Percentiles rank a stretch among this genome's conserved stretches.
phyloP scores from a whole-genome alignment of 1,140 invertebrate species.

The Papilio machaon region DNA sequence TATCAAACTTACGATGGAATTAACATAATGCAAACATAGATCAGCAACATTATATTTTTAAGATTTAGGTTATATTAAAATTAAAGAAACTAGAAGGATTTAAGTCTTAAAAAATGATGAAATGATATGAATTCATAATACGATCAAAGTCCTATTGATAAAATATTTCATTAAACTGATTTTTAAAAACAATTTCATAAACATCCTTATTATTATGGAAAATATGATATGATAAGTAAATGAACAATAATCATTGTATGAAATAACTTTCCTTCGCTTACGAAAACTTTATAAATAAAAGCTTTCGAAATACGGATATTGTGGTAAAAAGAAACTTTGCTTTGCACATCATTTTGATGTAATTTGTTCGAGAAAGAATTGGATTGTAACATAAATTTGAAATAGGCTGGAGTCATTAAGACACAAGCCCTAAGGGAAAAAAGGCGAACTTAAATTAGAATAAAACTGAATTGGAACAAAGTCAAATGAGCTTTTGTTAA shows the following conservation, averaged over 20 bases:
- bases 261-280: background rate
- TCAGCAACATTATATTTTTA: background rate
- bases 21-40: background rate
- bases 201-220: background rate
- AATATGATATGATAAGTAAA: background rate
- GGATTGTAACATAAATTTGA: no score
- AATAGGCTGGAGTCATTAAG: no score
- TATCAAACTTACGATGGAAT: background rate
- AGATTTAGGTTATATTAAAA: background rate
- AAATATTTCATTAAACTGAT: background rate
- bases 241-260: background rate
- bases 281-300: no score
- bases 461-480: background rate
- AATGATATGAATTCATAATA: constrained; percentile 66
- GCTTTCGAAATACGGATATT: no score
- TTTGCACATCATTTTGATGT: no score
- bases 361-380: no score
- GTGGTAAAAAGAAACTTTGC: no score
- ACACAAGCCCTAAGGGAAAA: background rate
- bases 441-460: background rate
- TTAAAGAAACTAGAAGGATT: background rate
- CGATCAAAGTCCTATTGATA: constrained; percentile 52
- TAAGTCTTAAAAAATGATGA: constrained; percentile 21
- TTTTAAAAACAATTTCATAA: background rate
- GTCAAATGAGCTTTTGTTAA: background rate